These are phyloP conservation scores for Pandemis heparana DNA, from an alignment of 2,888 invertebrate species.

Conservation along the genomic window DNA sequence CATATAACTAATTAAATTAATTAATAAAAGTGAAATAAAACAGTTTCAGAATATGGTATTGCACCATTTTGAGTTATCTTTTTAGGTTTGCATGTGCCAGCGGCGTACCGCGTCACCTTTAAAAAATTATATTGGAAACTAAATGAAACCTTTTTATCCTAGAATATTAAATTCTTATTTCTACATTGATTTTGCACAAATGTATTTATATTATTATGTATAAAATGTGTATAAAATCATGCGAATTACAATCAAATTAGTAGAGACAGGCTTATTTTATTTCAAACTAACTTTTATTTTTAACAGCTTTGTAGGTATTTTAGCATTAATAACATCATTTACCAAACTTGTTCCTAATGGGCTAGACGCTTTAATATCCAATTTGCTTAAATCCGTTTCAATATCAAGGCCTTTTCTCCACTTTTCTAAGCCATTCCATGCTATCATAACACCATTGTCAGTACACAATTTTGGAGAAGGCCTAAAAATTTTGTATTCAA, in stretches of 20 bases:
- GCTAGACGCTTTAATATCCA: slow-evolving; percentile 87
- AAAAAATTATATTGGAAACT: too few relatives aligned
- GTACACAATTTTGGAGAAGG: slow-evolving; percentile 95
- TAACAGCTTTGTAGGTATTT: slow-evolving; percentile 77
- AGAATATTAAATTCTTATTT: too few relatives aligned
- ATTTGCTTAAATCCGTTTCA: slow-evolving; percentile 84
- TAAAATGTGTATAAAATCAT: neutral
- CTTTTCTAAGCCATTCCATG: slow-evolving; percentile 98
- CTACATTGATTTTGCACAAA: too few relatives aligned
- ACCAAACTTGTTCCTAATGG: slow-evolving; percentile 88
- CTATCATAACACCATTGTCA: slow-evolving; percentile 99
- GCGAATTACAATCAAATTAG: neutral
- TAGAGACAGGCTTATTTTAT: neutral
- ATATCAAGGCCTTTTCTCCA: slow-evolving; percentile 84
- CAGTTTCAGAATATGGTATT: too few relatives aligned
- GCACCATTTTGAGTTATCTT: too few relatives aligned
- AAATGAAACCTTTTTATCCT: too few relatives aligned
- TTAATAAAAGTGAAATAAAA: too few relatives aligned
- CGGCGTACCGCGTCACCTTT: too few relatives aligned
- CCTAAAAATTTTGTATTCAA: slow-evolving; percentile 88
- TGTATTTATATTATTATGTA: too few relatives aligned
- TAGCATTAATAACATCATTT: slow-evolving; percentile 82
- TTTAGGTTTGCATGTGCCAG: too few relatives aligned
- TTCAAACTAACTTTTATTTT: slow-evolving; percentile 58
- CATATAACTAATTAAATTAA: too few relatives aligned